Conservation (phyloP, 2,888 invertebrate genomes). For the Hypomecis atomaria region DNA sequence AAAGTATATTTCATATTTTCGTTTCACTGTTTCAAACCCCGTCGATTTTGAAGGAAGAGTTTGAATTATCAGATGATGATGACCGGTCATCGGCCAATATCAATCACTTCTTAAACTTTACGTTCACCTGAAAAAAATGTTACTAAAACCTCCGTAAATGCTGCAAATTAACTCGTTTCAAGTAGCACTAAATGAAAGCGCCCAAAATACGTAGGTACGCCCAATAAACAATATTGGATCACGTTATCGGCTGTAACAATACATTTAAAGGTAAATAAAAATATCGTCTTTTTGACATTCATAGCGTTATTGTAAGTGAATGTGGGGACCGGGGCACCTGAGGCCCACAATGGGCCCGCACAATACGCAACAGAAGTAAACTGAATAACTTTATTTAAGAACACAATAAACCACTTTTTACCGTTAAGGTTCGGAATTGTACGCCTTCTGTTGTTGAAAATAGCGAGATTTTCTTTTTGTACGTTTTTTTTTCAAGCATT, state of each 20-base stretch:
- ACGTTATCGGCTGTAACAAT: constrained; percentile 60
- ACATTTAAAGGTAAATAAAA: constrained; percentile 71
- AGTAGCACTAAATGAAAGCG: not conserved
- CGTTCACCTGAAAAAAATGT: no score
- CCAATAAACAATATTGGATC: constrained; percentile 42
- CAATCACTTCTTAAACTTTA: no score
- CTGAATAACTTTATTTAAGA: constrained; percentile 83
- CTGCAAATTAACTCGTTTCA: not conserved
- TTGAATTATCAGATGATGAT: no score
- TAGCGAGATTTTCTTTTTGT: constrained; percentile 46
- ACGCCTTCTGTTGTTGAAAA: constrained; percentile 62
- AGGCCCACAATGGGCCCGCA: constrained; percentile 70
- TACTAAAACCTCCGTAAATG: no score
- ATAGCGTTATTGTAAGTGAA: constrained; percentile 74
- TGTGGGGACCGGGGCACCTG: constrained; percentile 71
- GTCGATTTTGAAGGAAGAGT: no score
- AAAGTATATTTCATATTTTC: no score
- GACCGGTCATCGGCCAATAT: no score
- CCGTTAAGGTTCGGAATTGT: constrained; percentile 70
- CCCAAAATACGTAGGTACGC: constrained; percentile 18
- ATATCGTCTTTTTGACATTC: constrained; percentile 79
- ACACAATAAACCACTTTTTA: constrained; percentile 83
- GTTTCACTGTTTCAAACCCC: no score
- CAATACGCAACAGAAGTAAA: constrained; percentile 72
- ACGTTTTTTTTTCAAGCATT: constrained; percentile 32